Base-by-base conservation (phyloP, 2,113 vertebrate species). In the Limanda limanda region DNA sequence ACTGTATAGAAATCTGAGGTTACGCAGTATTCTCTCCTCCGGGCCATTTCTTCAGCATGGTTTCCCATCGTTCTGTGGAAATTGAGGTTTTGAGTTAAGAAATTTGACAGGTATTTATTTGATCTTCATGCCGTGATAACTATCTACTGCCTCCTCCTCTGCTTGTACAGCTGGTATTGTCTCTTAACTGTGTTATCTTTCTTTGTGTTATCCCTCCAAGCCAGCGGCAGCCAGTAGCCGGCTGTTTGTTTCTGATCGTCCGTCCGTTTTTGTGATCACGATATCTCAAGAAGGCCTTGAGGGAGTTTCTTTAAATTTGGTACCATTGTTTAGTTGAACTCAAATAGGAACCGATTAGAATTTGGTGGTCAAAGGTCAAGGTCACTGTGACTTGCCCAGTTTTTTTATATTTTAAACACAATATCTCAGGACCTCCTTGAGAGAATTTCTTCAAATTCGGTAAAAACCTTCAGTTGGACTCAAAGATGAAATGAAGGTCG, bases 151-250 rank as follows among this genome's bases (percentile, higher is more conserved):
- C 31, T 31, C 31, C 31, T 7, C 74, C 70, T 76, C 70, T 78
- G 10, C n/a, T 55, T 10, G 2, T 37, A 9, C 35, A 37, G 35
- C 51, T 56, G 10, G 61, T 69, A 37, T 63, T 54, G 74, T 81
- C 42, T 68, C 71, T 40, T 77, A 78, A 85, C 70, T 81, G 76
- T 48, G 66, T 82, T 84, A 82, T 69, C 17, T 68, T 74, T 74
- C 54, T 76, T 72, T 76, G 13, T 80, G 59, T 71, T 17, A 13
- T 47, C 13, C 45, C 15, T 17, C 14, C 18, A 18, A 18, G 47
- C 47, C 47, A 18, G 47, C 17, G 47, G 2, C 47, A 13, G 40
- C 40, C 11, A 11, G 40, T 13, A 13, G 10, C 11, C 11, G 40
- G 40, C 40, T 12, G 40, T n/a, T 2, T n/a, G 52, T 54, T 54